A percentile compares a stretch with the other conserved stretches of the same genome.
Conservation (phyloP, 2,113 vertebrate species). For the Mionectes macconnelli region DNA sequence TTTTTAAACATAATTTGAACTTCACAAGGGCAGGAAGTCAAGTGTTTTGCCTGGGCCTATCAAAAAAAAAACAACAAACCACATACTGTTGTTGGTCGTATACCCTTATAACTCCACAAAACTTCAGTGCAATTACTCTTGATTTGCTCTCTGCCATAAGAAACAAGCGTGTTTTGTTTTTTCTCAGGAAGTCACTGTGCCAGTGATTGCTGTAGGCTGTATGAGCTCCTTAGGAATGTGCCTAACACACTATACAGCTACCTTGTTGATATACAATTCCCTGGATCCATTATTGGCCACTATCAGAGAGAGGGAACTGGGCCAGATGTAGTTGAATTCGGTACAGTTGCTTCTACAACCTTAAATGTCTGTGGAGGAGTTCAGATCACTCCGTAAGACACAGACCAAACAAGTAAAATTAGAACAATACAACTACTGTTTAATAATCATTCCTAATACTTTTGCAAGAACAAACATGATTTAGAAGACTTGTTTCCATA, state of each 20-base stretch:
- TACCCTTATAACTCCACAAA: not conserved
- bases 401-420: not conserved
- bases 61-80: not conserved
- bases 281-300: not conserved
- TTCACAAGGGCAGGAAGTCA: not conserved
- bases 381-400: not conserved
- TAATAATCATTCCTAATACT: not conserved
- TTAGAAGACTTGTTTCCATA: not conserved
- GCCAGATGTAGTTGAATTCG: not conserved
- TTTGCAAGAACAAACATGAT: not conserved
- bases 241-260: not conserved
- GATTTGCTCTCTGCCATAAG: not conserved
- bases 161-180: not conserved
- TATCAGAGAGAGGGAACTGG: not conserved
- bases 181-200: not conserved
- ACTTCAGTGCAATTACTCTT: conserved; percentile 41
- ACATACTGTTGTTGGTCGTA: not conserved
- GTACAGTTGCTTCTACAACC: not conserved
- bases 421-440: not conserved
- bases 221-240: not conserved
- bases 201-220: not conserved
- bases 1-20: not conserved
- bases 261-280: not conserved
- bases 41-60: not conserved
- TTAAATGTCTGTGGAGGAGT: not conserved